Evolutionary conservation across 2,888 invertebrate genomes (phyloP).

Genomic region (Taphrorychus bicolor): DNA sequence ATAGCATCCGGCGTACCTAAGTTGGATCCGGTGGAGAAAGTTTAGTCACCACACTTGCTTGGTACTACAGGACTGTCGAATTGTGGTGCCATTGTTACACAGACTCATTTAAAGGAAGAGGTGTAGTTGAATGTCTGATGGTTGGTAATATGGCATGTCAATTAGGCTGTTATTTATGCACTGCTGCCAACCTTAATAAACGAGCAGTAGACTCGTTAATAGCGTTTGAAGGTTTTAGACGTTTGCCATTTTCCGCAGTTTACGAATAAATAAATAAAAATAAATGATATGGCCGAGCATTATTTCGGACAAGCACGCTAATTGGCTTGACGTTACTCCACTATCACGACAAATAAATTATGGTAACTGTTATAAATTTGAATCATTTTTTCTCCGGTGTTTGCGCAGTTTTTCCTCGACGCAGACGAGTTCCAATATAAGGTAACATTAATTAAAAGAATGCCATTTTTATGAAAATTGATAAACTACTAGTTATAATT

Average conservation of each 20-base stretch:
- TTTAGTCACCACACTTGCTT: conserved; percentile 5
- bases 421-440: conserved; percentile 7
- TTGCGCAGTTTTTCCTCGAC: conserved; percentile 4
- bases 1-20: conserved; percentile 19
- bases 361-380: neutral
- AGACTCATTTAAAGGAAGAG: neutral
- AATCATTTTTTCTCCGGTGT: neutral
- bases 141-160: neutral
- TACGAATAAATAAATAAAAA: conserved; percentile 1
- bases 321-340: neutral
- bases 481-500: conserved; percentile 18
- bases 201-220: neutral
- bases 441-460: conserved; percentile 22
- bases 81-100: neutral
- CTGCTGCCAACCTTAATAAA: neutral
- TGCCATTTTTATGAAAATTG: conserved; percentile 18
- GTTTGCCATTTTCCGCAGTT: neutral
- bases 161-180: neutral
- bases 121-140: neutral
- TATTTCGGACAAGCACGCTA: neutral
- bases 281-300: neutral
- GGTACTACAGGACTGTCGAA: neutral
- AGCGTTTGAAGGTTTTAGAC: neutral
- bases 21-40: conserved; percentile 31
- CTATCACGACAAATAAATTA: neutral